Evolutionary conservation across 2,888 invertebrate species (phyloP).

Genomic region (Apamea epomidion): DNA sequence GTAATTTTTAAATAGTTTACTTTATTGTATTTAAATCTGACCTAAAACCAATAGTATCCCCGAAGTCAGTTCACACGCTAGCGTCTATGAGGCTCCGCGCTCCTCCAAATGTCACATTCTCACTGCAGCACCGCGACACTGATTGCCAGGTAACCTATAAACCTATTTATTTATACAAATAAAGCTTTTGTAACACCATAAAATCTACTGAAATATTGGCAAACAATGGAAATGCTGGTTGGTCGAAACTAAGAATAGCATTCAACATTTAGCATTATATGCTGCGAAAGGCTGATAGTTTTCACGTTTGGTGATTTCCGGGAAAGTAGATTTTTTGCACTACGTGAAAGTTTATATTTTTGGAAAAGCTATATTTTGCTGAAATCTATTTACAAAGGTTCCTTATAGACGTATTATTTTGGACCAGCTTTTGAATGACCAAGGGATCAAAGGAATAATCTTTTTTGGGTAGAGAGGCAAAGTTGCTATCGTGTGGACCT

Average conservation of each 20-base stretch:
- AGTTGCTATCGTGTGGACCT: background rate
- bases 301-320: background rate
- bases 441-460: background rate
- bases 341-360: background rate
- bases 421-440: background rate
- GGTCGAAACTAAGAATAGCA: background rate
- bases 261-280: no score
- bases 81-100: slow-evolving; percentile 35
- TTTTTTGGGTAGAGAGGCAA: background rate
- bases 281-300: background rate
- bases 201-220: slow-evolving; percentile 1
- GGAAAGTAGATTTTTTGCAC: background rate
- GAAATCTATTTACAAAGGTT: background rate
- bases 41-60: slow-evolving; percentile 48
- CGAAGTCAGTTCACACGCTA: slow-evolving; percentile 56
- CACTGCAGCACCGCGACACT: slow-evolving; percentile 39
- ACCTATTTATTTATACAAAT: slow-evolving; percentile 27
- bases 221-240: slow-evolving; percentile 10
- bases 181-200: slow-evolving; percentile 17
- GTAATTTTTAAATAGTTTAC: background rate
- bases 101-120: slow-evolving; percentile 63
- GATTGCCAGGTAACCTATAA: slow-evolving; percentile 45
- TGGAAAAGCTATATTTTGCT: background rate
- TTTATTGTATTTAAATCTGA: background rate
- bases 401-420: no score